phyloP scores from a whole-genome alignment of 2,888 invertebrate species.

The Alloplasta piceator region DNA sequence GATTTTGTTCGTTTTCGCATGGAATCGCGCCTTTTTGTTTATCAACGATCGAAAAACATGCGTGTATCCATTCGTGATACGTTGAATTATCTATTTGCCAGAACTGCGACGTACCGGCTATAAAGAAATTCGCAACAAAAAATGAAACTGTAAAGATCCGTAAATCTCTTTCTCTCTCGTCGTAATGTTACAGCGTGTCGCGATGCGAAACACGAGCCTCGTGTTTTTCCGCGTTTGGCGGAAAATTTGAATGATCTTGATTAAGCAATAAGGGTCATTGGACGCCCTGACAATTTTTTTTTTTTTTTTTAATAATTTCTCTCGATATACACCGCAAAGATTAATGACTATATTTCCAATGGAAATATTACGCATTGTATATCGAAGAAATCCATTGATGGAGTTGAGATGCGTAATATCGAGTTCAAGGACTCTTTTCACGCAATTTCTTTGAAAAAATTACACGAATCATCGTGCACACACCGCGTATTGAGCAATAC shows the following conservation, averaged over 20 bases:
- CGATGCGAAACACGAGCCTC: conserved; percentile 8
- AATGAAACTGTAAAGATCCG: conserved; percentile 62
- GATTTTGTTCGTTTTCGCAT: no score
- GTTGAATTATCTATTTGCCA: no score
- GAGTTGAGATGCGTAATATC: background rate
- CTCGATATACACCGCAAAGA: background rate
- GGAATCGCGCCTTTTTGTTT: no score
- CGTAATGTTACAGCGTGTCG: conserved; percentile 3
- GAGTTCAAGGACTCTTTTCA: background rate
- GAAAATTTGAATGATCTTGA: conserved; percentile 58
- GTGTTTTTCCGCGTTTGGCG: conserved; percentile 32
- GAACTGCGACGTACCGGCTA: no score
- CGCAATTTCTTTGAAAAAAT: conserved; percentile 14
- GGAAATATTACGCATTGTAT: no score
- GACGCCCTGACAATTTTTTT: conserved; percentile 17
- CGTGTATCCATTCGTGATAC: background rate
- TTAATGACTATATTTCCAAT: conserved; percentile 22
- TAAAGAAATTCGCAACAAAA: conserved; percentile 52
- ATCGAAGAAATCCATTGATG: no score
- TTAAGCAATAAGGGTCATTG: conserved; percentile 53
- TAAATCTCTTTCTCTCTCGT: conserved; percentile 9
- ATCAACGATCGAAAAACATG: background rate
- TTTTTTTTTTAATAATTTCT: no score
- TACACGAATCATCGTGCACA: background rate
- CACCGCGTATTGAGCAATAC: conserved; percentile 19